Evolutionary conservation across 1,140 invertebrate species (phyloP).

Genomic region (Pissodes strobi): DNA sequence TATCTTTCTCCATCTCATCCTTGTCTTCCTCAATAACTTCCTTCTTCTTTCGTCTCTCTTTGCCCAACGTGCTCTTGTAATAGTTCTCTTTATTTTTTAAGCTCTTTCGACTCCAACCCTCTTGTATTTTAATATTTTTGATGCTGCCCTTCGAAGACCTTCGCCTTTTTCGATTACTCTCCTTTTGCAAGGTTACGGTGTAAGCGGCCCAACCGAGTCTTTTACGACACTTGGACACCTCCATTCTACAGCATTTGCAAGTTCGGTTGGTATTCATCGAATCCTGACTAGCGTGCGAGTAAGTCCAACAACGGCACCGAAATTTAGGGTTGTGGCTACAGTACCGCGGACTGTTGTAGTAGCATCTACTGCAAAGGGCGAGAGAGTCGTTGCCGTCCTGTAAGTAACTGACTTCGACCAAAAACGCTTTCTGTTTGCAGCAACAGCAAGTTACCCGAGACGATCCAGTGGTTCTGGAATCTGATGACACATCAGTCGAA

Average conservation of each 20-base stretch:
- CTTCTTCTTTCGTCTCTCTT: not conserved
- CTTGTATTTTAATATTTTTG: conserved; percentile 37
- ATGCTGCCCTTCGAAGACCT: conserved; percentile 22
- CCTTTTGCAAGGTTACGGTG: conserved; percentile 41
- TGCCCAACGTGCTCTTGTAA: conserved; percentile 14
- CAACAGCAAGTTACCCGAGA: conserved; percentile 9
- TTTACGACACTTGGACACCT: conserved; percentile 26
- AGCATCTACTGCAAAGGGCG: conserved; percentile 14
- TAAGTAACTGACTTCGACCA: conserved; percentile 22
- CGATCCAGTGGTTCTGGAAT: not conserved
- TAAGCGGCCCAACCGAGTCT: too few relatives aligned
- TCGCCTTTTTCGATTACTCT: conserved; percentile 11
- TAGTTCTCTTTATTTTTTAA: conserved; percentile 39
- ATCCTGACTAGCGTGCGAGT: conserved; percentile 6
- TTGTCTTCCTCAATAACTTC: too few relatives aligned
- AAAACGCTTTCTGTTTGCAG: conserved; percentile 21
- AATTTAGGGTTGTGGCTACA: not conserved
- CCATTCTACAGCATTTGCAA: conserved; percentile 25
- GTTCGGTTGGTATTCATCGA: too few relatives aligned
- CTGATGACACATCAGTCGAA: too few relatives aligned
- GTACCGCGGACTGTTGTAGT: not conserved
- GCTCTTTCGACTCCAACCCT: conserved; percentile 30
- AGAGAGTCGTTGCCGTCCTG: conserved; percentile 4
- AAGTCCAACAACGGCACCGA: not conserved
- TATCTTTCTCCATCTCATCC: too few relatives aligned